phyloP scores from a whole-genome alignment of 2,797 vertebrate species.

The Morus bassanus region DNA sequence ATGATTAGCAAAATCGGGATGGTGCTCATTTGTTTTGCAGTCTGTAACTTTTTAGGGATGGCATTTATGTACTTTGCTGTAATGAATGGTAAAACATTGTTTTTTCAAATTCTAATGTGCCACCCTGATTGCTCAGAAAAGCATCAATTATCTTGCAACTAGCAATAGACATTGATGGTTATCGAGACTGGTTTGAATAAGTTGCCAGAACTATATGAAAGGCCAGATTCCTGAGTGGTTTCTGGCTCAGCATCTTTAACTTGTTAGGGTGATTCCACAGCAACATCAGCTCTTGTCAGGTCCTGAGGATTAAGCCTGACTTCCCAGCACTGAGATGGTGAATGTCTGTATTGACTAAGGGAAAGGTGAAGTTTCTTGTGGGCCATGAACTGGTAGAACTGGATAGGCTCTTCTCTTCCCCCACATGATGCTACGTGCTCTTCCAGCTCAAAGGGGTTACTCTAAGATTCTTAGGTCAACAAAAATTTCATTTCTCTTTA shows the following conservation, averaged over 20 bases:
- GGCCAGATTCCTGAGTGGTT: not conserved
- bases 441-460: not conserved
- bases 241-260: not conserved
- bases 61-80: not conserved
- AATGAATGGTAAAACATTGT: not conserved
- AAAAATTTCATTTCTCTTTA: not conserved
- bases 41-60: not conserved
- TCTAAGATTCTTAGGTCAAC: not conserved
- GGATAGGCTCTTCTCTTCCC: not conserved
- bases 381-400: not conserved
- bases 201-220: not conserved
- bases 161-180: not conserved
- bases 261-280: not conserved
- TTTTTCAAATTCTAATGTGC: not conserved
- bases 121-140: not conserved
- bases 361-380: not conserved
- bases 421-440: not conserved
- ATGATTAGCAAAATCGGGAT: not conserved
- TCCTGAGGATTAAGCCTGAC: not conserved
- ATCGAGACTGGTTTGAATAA: not conserved
- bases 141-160: not conserved
- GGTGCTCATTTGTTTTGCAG: not conserved
- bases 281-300: not conserved
- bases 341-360: not conserved
- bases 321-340: not conserved